Conservation (phyloP, 2,797 vertebrate species). For the Crocodylus rhombifer region DNA sequence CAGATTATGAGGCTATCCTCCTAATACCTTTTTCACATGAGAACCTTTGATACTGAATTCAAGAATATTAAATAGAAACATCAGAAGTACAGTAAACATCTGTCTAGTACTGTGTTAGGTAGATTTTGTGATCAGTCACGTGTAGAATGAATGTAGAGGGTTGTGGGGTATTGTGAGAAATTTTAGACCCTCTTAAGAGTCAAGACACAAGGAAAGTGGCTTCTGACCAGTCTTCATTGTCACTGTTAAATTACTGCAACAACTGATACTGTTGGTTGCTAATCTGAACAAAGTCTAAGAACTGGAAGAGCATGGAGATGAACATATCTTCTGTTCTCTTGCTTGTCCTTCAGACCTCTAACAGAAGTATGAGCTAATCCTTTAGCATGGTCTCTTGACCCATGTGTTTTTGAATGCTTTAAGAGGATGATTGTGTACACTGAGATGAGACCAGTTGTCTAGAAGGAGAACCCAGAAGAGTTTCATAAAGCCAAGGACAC, state of each 20-base stretch:
- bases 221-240: neutral
- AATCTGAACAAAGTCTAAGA: neutral
- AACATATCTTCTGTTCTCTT: neutral
- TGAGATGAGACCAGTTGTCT: neutral
- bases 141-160: neutral
- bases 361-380: neutral
- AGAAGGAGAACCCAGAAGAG: neutral
- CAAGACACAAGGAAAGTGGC: neutral
- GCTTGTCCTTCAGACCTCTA: neutral
- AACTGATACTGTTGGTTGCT: neutral
- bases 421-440: neutral
- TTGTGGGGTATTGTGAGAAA: neutral
- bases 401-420: no score
- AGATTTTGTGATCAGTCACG: neutral
- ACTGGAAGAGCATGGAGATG: neutral
- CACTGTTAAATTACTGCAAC: neutral
- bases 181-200: neutral
- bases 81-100: neutral
- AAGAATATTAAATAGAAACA: neutral
- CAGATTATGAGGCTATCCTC: no score
- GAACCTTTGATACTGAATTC: neutral
- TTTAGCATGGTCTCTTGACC: neutral
- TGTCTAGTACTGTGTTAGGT: neutral
- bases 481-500: no score
- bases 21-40: neutral